phyloP scores from a whole-genome alignment of 2,888 invertebrate genomes.

The Adelognathus sp. region DNA sequence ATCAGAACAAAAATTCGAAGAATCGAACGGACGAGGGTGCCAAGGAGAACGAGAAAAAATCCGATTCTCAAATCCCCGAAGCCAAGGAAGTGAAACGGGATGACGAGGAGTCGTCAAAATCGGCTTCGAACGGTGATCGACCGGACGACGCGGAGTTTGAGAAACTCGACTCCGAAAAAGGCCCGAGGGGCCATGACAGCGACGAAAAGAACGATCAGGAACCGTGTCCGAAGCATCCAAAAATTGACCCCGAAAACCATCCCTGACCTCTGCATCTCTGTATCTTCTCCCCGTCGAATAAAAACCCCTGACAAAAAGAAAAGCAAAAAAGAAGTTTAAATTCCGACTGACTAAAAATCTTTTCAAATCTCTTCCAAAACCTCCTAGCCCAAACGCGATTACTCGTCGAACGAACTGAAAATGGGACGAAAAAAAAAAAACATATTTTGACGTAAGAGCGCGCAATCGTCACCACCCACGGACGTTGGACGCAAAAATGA shows the following conservation, averaged over 20 bases:
- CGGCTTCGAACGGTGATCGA: neutral
- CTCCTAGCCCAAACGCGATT: neutral
- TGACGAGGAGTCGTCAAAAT: neutral
- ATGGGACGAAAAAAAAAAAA: neutral
- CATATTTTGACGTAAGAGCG: constrained; percentile 7
- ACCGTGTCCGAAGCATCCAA: constrained; percentile 31
- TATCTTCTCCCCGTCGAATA: constrained; percentile 34
- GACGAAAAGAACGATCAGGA: constrained; percentile 5
- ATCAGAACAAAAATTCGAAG: constrained; percentile 85
- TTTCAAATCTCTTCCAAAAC: neutral
- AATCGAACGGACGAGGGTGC: constrained; percentile 44
- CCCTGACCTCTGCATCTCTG: constrained; percentile 19
- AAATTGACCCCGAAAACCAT: constrained; percentile 12
- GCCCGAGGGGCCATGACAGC: neutral
- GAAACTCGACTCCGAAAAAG: neutral
- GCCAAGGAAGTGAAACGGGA: neutral
- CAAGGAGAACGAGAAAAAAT: constrained; percentile 60
- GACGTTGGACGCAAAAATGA: constrained; percentile 34
- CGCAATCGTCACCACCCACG: neutral
- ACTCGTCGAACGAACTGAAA: neutral
- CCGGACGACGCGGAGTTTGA: neutral
- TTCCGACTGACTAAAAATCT: neutral
- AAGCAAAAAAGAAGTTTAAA: too few relatives aligned
- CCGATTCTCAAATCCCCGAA: neutral
- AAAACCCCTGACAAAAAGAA: constrained; percentile 1